phyloP scores from a whole-genome alignment of 2,797 vertebrate species.

The Sebastes iracundus region DNA sequence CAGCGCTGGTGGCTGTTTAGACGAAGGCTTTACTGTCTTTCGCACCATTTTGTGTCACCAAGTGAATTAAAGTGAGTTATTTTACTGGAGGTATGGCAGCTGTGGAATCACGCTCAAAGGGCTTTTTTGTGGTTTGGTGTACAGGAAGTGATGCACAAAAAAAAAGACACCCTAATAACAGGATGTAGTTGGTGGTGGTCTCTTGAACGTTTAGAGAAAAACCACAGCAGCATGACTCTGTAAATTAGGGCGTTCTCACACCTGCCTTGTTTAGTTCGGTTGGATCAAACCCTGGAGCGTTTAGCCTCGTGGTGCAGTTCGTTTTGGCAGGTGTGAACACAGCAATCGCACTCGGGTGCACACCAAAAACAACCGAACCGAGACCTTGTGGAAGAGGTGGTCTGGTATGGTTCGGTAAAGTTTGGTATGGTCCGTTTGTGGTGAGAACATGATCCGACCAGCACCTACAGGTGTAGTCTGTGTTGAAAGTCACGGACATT shows the following conservation, averaged over 20 bases:
- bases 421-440: background rate
- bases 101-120: background rate
- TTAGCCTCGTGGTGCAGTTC: rapidly evolving
- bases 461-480: background rate
- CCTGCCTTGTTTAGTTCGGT: background rate
- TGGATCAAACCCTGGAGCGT: background rate
- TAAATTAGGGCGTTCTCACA: too few relatives aligned
- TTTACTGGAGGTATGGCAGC: background rate
- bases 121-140: background rate
- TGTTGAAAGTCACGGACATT: background rate
- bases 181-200: background rate
- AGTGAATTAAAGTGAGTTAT: conserved; percentile 13
- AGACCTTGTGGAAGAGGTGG: background rate
- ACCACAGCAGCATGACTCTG: background rate
- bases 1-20: conserved; percentile 21
- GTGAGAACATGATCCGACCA: background rate
- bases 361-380: background rate
- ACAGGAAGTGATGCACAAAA: background rate
- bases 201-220: background rate
- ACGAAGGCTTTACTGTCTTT: conserved; percentile 25
- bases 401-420: background rate
- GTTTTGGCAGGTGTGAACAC: background rate
- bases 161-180: background rate
- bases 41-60: conserved; percentile 4
- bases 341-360: background rate